phyloP scores from a whole-genome alignment of 1,140 invertebrate genomes.

The Gonioctena quinquepunctata region DNA sequence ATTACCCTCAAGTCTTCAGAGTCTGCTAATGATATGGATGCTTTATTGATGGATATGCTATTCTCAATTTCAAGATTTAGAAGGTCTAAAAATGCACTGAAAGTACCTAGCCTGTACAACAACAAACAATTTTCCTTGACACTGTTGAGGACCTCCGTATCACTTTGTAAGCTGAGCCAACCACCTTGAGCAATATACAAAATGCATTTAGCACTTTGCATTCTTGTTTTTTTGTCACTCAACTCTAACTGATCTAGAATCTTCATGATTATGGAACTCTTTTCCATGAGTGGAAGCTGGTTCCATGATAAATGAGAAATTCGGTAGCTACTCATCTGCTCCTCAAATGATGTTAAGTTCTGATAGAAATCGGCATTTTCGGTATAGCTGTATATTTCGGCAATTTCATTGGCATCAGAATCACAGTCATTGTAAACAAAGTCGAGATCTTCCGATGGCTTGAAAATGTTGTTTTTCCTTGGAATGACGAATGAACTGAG shows the following conservation, averaged over 20 bases:
- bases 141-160: conserved; percentile 83
- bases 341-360: conserved; percentile 90
- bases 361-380: conserved; percentile 89
- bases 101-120: conserved; percentile 86
- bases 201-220: conserved; percentile 85
- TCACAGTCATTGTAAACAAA: conserved; percentile 95
- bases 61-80: conserved; percentile 91
- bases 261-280: conserved; percentile 77
- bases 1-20: conserved; percentile 90
- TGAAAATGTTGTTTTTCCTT: background rate
- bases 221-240: conserved; percentile 75
- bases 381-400: conserved; percentile 95
- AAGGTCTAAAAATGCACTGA: conserved; percentile 86
- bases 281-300: conserved; percentile 66
- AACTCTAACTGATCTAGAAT: conserved; percentile 89
- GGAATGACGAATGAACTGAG: background rate
- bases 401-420: conserved; percentile 86
- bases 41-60: conserved; percentile 4
- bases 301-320: conserved; percentile 78
- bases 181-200: conserved; percentile 93
- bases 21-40: conserved; percentile 83
- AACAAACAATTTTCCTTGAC: conserved; percentile 83
- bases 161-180: conserved; percentile 90
- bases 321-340: conserved; percentile 80
- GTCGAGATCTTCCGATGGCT: conserved; percentile 70